A percentile compares a stretch with the other conserved stretches of the same genome.
These are phyloP conservation scores for Entomobrya proxima DNA, from an alignment of 2,888 invertebrate genomes.

Conservation along the genomic window DNA sequence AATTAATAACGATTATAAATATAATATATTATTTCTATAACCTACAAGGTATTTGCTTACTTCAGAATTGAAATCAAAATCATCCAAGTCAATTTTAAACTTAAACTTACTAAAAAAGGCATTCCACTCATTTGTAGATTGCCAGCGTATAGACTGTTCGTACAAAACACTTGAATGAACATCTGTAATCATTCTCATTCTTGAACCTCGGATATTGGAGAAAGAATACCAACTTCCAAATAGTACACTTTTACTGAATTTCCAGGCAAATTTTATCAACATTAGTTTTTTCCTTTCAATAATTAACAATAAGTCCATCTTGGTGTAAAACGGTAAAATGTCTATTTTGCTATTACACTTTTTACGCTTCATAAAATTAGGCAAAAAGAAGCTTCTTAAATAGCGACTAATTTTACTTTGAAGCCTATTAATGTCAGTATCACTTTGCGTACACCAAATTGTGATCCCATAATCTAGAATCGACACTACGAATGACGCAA, in stretches of 20 bases:
- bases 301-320: background rate
- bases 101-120: background rate
- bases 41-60: too few species aligned
- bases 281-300: background rate
- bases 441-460: conserved; percentile 19
- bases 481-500: conserved; percentile 7
- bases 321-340: background rate
- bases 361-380: background rate
- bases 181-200: background rate
- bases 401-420: background rate
- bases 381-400: background rate
- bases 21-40: too few species aligned
- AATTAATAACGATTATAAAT: too few species aligned
- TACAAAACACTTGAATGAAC: background rate
- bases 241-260: background rate
- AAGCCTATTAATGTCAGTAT: background rate
- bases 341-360: background rate
- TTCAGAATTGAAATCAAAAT: too few species aligned
- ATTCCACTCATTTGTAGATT: background rate
- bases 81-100: too few species aligned
- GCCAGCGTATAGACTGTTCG: too few species aligned
- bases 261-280: background rate
- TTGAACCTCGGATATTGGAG: background rate
- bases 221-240: background rate
- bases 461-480: conserved; percentile 31